A percentile compares a stretch with the other conserved stretches of the same genome.
These are phyloP conservation scores for Papilio demoleus DNA, from an alignment of 2,888 invertebrate species.

Conservation along the genomic window DNA sequence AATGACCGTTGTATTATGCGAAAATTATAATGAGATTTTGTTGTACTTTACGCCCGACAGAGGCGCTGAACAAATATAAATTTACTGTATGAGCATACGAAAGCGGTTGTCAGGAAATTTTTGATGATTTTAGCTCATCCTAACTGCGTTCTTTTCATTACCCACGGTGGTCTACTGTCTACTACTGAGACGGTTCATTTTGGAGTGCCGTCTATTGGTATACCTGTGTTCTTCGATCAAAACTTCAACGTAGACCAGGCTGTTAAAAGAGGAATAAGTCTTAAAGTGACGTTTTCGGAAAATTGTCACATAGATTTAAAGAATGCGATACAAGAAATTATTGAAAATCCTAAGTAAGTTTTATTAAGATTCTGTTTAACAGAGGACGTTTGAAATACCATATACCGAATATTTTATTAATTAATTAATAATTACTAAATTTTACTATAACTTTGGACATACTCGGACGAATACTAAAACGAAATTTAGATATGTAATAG, in stretches of 20 bases:
- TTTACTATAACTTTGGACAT: no score
- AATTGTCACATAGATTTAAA: constrained; percentile 53
- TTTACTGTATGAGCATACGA: no score
- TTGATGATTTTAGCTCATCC: constrained; percentile 54
- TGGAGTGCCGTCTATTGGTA: constrained; percentile 59
- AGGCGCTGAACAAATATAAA: no score
- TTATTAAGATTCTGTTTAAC: no score
- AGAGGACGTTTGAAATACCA: no score
- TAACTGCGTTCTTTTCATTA: constrained; percentile 56
- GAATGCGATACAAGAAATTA: constrained; percentile 53
- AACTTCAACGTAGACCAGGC: constrained; percentile 59
- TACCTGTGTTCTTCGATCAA: constrained; percentile 63
- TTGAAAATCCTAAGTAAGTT: constrained; percentile 51
- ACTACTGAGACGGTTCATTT: constrained; percentile 57
- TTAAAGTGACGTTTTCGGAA: background rate
- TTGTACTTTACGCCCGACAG: background rate
- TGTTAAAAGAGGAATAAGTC: constrained; percentile 55
- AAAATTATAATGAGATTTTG: no score
- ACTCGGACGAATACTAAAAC: no score
- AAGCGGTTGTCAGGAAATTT: no score
- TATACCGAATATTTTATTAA: no score
- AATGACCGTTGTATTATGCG: no score
- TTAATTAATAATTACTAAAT: no score
- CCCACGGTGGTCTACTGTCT: constrained; percentile 61
- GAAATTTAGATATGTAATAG: no score